Conservation (phyloP, 2,113 vertebrate species). For the Egretta garzetta region DNA sequence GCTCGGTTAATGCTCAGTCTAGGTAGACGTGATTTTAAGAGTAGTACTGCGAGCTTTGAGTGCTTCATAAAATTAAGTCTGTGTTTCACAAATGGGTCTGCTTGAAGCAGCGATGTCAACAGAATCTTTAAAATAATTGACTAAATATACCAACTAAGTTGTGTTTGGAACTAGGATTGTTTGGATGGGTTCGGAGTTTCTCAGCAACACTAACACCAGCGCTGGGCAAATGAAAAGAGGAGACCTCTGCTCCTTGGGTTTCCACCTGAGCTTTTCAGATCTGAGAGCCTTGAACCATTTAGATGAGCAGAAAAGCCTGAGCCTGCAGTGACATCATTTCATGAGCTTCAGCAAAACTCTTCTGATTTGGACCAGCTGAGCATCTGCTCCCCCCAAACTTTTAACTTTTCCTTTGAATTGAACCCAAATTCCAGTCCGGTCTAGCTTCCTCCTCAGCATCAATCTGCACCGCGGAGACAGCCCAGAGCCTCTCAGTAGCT, state of each 20-base stretch:
- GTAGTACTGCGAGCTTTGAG: not conserved
- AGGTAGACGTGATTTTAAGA: slow-evolving; percentile 1
- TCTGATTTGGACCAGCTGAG: slow-evolving; percentile 58
- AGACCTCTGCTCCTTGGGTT: not conserved
- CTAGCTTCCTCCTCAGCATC: slow-evolving; percentile 46
- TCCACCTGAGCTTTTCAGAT: not conserved
- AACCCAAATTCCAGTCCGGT: slow-evolving; percentile 26
- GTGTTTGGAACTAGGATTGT: not conserved
- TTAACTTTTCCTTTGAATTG: slow-evolving; percentile 51
- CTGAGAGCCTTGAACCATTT: not conserved
- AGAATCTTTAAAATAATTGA: not conserved
- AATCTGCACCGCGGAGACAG: not conserved
- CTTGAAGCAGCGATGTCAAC: not conserved
- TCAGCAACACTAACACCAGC: not conserved
- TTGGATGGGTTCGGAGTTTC: not conserved
- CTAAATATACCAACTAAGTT: not conserved
- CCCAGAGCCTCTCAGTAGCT: slow-evolving; percentile 24
- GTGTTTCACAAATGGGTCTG: not conserved
- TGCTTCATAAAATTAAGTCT: not conserved
- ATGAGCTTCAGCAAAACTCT: not conserved
- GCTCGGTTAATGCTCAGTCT: not conserved
- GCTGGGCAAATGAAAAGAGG: not conserved
- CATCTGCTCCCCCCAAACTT: slow-evolving; percentile 40
- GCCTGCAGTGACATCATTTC: slow-evolving; percentile 3
- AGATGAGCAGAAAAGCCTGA: not conserved